Evolutionary conservation across 2,888 invertebrate genomes (phyloP).

Genomic region (Campopleginae sp.): DNA sequence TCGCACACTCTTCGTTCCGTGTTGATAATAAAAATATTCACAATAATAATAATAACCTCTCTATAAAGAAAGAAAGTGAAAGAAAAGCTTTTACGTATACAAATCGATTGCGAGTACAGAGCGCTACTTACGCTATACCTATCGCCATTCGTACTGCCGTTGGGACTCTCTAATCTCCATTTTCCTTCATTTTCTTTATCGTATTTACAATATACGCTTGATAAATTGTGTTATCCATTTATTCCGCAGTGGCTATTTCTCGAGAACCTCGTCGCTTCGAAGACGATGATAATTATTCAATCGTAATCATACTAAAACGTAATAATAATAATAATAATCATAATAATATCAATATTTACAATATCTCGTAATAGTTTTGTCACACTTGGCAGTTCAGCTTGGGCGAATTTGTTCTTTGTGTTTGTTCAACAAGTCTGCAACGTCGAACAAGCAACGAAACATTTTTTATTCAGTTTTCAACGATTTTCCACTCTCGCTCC

Average conservation of each 20-base stretch:
- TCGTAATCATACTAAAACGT: slow-evolving; percentile 51
- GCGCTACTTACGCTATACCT: slow-evolving; percentile 56
- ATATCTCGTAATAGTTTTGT: slow-evolving; percentile 62
- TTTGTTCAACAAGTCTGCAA: not conserved
- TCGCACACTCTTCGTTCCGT: slow-evolving; percentile 57
- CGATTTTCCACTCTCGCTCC: not conserved
- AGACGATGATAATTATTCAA: slow-evolving; percentile 59
- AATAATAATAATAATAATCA: slow-evolving; percentile 55
- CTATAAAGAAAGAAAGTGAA: slow-evolving; percentile 45
- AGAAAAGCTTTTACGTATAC: slow-evolving; percentile 58
- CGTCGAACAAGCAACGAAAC: not conserved
- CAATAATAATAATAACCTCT: slow-evolving; percentile 64
- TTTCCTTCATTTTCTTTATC: slow-evolving; percentile 42
- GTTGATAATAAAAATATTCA: slow-evolving; percentile 64
- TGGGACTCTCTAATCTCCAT: slow-evolving; percentile 29
- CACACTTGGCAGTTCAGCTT: slow-evolving; percentile 66
- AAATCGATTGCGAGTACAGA: slow-evolving; percentile 65
- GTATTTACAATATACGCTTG: slow-evolving; percentile 61
- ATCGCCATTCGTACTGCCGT: slow-evolving; percentile 59
- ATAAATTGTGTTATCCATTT: slow-evolving; percentile 39
- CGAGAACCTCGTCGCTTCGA: slow-evolving; percentile 54
- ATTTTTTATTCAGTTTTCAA: not conserved
- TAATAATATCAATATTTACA: slow-evolving; percentile 61
- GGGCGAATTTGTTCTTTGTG: slow-evolving; percentile 45
- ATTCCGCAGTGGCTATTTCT: slow-evolving; percentile 34